These are phyloP conservation scores for Cotesia chilonis DNA, from an alignment of 1,140 invertebrate genomes.

Conservation along the genomic window DNA sequence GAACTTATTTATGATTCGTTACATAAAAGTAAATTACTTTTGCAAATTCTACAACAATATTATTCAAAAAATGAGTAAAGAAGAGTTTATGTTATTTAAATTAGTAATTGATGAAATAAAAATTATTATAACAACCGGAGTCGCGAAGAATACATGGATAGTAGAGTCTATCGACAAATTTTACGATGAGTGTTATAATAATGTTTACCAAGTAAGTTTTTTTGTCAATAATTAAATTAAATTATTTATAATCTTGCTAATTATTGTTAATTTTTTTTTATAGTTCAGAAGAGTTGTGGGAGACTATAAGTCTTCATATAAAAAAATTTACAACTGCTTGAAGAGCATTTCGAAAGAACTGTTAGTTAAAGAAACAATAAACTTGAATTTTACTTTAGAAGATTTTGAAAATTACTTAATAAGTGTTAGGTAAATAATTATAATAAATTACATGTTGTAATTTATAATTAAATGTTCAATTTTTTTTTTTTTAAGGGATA, in stretches of 20 bases:
- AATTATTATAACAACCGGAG: conserved; percentile 21
- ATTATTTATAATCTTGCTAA: conserved; percentile 4
- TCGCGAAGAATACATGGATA: conserved; percentile 26
- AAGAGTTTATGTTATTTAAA: conserved; percentile 32
- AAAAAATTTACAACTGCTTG: conserved; percentile 18
- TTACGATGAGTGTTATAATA: conserved; percentile 22
- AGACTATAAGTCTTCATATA: conserved; percentile 20
- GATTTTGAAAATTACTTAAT: conserved; percentile 23
- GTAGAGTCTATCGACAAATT: conserved; percentile 14
- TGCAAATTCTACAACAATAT: conserved; percentile 36
- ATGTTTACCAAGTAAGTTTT: conserved; percentile 9
- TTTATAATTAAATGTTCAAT: background rate
- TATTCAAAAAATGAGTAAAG: background rate
- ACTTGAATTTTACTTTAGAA: conserved; percentile 17
- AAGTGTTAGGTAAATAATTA: background rate
- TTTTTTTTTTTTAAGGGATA: background rate
- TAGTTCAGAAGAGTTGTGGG: conserved; percentile 25
- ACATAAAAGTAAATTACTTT: conserved; percentile 29
- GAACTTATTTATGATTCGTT: conserved; percentile 28
- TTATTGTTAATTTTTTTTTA: conserved; percentile 1
- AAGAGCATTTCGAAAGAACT: conserved; percentile 20
- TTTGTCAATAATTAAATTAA: background rate
- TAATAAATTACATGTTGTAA: background rate
- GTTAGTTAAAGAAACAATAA: conserved; percentile 20
- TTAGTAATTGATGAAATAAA: conserved; percentile 32